Conservation (phyloP, 2,888 invertebrate species). For the Harpalus rufipes region DNA sequence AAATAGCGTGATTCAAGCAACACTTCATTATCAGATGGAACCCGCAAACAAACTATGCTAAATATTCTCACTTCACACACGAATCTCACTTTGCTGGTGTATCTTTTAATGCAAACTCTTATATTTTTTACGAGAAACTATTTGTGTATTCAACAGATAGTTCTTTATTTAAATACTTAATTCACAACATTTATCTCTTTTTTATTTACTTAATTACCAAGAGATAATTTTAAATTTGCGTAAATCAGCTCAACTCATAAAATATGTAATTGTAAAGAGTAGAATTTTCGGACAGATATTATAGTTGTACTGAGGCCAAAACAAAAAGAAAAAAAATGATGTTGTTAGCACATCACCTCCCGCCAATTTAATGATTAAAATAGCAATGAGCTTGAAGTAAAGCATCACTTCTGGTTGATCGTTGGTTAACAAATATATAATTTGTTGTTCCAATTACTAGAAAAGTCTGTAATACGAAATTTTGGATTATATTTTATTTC, state of each 20-base stretch:
- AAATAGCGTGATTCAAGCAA: background rate
- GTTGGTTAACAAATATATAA: too few species aligned
- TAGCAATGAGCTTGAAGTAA: too few species aligned
- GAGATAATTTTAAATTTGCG: background rate
- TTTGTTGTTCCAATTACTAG: too few species aligned
- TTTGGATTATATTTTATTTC: too few species aligned
- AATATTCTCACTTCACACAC: background rate
- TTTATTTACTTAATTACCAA: background rate
- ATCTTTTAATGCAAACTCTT: slow-evolving; percentile 3
- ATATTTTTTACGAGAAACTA: background rate
- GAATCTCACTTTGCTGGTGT: background rate
- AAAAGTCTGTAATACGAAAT: too few species aligned
- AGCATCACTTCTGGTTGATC: too few species aligned
- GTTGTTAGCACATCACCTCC: too few species aligned
- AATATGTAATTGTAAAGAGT: too few species aligned
- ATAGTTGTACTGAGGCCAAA: too few species aligned
- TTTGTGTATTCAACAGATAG: slow-evolving; percentile 2
- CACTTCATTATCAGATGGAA: background rate
- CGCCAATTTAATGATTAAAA: too few species aligned
- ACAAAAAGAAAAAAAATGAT: too few species aligned
- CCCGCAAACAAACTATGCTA: background rate
- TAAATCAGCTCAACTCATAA: background rate
- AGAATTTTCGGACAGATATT: background rate
- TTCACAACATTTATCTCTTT: background rate
- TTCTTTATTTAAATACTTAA: background rate